Evolutionary conservation across 2,797 vertebrate genomes (phyloP).

Genomic region (Valencia hispanica): DNA sequence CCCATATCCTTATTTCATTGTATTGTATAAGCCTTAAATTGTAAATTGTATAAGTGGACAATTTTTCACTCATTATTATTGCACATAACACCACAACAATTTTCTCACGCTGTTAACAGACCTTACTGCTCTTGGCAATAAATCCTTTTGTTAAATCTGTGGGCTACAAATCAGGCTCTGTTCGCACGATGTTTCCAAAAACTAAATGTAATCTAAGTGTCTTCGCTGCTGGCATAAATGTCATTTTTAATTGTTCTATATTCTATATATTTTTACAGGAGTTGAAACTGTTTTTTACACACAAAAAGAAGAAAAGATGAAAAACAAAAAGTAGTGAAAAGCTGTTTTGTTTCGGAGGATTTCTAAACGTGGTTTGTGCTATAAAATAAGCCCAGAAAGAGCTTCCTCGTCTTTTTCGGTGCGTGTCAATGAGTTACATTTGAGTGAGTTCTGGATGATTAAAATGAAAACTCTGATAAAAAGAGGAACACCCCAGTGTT

Average conservation of each 20-base stretch:
- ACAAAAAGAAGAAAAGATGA: slow-evolving; percentile 18
- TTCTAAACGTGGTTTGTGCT: slow-evolving; percentile 35
- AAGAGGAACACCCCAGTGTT: slow-evolving; percentile 32
- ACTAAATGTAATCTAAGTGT: too few species aligned
- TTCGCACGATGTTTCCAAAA: too few species aligned
- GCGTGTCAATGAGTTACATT: slow-evolving; percentile 6
- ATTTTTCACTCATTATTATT: too few species aligned
- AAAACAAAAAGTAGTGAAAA: slow-evolving; percentile 20
- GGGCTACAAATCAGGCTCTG: too few species aligned
- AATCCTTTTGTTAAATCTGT: too few species aligned
- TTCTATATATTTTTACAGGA: slow-evolving; percentile 6
- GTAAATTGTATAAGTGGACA: too few species aligned
- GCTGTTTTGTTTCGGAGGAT: slow-evolving; percentile 15
- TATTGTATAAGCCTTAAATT: too few species aligned
- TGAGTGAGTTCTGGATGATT: slow-evolving; percentile 53
- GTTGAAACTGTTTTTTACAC: slow-evolving; percentile 17
- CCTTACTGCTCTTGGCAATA: too few species aligned
- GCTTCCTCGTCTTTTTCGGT: slow-evolving; percentile 8
- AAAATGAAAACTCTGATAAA: slow-evolving; percentile 45
- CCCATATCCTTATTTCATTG: too few species aligned
- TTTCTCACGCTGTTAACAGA: too few species aligned
- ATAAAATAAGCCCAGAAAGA: slow-evolving; percentile 13
- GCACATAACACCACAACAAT: too few species aligned
- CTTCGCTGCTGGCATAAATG: too few species aligned
- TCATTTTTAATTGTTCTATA: background rate